Evolutionary conservation across 2,113 vertebrate genomes (phyloP).

Genomic region (Nymphicus hollandicus): DNA sequence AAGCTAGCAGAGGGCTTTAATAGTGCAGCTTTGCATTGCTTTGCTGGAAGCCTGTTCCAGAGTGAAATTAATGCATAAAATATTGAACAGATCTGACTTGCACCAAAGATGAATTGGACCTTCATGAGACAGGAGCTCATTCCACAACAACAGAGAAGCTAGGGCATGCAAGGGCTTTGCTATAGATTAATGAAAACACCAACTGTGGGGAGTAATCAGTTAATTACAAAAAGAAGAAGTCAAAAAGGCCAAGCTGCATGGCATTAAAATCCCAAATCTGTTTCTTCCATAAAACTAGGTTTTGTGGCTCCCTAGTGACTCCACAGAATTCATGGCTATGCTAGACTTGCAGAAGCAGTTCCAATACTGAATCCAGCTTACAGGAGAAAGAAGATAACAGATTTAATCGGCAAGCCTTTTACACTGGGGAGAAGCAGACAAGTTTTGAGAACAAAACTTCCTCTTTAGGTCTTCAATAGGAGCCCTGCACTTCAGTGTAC

Average conservation of each 20-base stretch:
- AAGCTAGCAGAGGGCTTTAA: not conserved
- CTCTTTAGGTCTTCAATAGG: not conserved
- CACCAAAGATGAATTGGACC: not conserved
- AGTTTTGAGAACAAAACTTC: not conserved
- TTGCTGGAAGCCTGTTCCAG: not conserved
- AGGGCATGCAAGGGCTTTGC: not conserved
- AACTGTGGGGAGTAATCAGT: not conserved
- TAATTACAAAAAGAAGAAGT: not conserved
- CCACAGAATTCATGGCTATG: not conserved
- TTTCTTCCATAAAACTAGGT: not conserved
- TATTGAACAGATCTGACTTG: not conserved
- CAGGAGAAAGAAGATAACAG: not conserved
- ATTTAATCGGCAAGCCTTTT: not conserved
- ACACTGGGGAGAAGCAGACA: not conserved
- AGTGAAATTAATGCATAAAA: not conserved
- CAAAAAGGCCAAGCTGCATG: not conserved
- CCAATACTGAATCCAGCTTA: not conserved
- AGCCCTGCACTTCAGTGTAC: not conserved
- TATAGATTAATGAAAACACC: not conserved
- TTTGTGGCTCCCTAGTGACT: not conserved
- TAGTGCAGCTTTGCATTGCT: not conserved
- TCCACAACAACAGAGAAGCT: not conserved
- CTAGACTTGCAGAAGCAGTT: not conserved
- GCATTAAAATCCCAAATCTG: not conserved
- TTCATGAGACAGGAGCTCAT: not conserved